A percentile compares a stretch with the other conserved stretches of the same genome.
phyloP scores from a whole-genome alignment of 2,797 vertebrate species.

The Schizothorax lantsangensis region DNA sequence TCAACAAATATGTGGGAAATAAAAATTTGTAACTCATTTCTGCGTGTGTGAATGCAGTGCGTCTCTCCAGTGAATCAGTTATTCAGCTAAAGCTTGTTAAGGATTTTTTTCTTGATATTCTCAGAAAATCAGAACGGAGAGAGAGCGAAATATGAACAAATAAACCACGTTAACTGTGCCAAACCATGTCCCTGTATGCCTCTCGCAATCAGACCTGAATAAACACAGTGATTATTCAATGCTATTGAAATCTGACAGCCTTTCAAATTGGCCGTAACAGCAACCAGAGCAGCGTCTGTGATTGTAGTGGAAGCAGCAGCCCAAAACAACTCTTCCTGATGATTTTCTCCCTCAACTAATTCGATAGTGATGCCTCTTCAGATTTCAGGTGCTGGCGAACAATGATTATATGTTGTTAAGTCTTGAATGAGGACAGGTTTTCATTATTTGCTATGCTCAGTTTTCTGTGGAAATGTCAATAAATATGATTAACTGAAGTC shows the following conservation, averaged over 20 bases:
- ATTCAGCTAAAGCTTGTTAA: conserved; percentile 37
- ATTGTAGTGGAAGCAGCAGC: conserved; percentile 30
- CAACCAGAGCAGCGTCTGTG: conserved; percentile 33
- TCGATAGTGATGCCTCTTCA: conserved; percentile 46
- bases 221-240: conserved; percentile 57
- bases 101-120: conserved; percentile 27
- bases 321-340: conserved; percentile 42
- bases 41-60: neutral
- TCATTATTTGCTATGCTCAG: conserved; percentile 41
- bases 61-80: conserved; percentile 12
- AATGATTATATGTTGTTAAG: conserved; percentile 49
- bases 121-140: neutral
- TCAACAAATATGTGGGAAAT: conserved; percentile 47
- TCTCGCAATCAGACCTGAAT: conserved; percentile 56
- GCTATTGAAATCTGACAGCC: conserved; percentile 54
- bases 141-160: conserved; percentile 24
- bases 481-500: conserved; percentile 50
- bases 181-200: conserved; percentile 43
- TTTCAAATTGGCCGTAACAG: conserved; percentile 31
- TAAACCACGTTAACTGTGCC: conserved; percentile 30
- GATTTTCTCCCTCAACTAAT: conserved; percentile 49
- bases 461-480: conserved; percentile 56
- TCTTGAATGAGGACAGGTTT: conserved; percentile 43
- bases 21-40: conserved; percentile 20
- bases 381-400: conserved; percentile 35